These are phyloP conservation scores for Phalacrocorax brasilianus DNA, from an alignment of 2,113 vertebrate species.

Conservation along the genomic window DNA sequence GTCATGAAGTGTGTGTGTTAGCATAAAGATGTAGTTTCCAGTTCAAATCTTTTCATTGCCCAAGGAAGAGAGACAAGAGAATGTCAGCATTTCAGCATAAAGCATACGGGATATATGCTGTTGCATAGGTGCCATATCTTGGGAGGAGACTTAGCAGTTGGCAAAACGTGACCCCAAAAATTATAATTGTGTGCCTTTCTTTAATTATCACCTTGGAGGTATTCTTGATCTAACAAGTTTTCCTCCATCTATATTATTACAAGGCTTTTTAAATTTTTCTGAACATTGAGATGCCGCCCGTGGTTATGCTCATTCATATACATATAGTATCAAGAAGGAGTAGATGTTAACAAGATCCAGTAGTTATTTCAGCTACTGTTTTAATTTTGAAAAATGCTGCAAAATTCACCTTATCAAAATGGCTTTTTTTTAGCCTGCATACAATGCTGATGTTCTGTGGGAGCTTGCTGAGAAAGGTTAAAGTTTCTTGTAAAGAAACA, in stretches of 20 bases:
- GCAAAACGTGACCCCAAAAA: not conserved
- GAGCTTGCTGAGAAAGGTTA: not conserved
- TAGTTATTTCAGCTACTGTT: not conserved
- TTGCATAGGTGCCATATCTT: not conserved
- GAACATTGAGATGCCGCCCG: not conserved
- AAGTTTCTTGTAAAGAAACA: not conserved
- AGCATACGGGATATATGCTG: not conserved
- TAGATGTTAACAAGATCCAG: not conserved
- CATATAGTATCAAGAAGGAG: not conserved
- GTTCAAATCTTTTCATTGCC: not conserved
- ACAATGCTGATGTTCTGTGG: not conserved
- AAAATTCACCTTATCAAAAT: not conserved
- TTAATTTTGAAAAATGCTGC: not conserved
- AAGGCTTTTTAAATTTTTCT: not conserved
- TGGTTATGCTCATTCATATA: not conserved
- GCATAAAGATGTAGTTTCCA: not conserved
- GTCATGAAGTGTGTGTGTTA: not conserved
- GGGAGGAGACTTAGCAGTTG: not conserved
- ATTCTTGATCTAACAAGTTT: not conserved
- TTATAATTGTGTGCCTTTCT: not conserved
- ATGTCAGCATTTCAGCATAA: not conserved
- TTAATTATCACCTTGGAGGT: not conserved
- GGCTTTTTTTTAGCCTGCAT: not conserved
- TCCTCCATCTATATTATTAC: not conserved
- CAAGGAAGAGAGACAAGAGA: not conserved